Percentiles rank a stretch among this genome's conserved stretches.
These are phyloP conservation scores for Dasyurus viverrinus DNA, from an alignment of 2,113 vertebrate genomes.

Conservation along the genomic window DNA sequence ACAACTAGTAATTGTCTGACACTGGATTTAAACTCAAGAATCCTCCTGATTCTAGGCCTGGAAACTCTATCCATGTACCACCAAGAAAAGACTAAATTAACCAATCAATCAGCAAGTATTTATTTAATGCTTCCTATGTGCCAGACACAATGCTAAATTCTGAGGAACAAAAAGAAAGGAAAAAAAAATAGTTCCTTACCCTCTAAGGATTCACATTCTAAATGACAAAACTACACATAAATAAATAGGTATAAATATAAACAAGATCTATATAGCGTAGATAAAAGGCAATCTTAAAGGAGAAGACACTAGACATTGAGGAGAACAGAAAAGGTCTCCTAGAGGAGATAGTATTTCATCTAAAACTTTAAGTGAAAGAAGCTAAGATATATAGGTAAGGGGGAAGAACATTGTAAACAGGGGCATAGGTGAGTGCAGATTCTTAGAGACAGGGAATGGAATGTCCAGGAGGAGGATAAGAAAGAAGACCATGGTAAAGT, in stretches of 20 bases:
- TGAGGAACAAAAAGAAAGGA: not conserved
- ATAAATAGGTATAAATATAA: not conserved
- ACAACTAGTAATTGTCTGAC: no score
- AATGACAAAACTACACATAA: not conserved
- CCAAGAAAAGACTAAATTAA: not conserved
- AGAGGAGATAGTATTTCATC: not conserved
- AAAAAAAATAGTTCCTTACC: not conserved
- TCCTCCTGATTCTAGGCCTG: not conserved
- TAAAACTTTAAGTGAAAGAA: not conserved
- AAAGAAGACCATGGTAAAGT: not conserved
- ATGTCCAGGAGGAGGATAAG: accelerated
- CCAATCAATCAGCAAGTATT: not conserved
- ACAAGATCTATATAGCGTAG: not conserved
- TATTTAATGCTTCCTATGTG: not conserved
- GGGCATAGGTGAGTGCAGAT: not conserved
- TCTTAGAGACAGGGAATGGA: not conserved
- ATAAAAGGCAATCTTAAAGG: not conserved
- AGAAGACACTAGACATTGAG: not conserved
- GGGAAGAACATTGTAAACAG: not conserved
- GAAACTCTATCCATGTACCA: not conserved
- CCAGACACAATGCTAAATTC: not conserved
- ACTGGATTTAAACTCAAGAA: no score
- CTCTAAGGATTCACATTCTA: not conserved
- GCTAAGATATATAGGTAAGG: not conserved
- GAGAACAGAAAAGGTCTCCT: not conserved